phyloP scores from a whole-genome alignment of 2,888 invertebrate genomes.

The Ischnura elegans region DNA sequence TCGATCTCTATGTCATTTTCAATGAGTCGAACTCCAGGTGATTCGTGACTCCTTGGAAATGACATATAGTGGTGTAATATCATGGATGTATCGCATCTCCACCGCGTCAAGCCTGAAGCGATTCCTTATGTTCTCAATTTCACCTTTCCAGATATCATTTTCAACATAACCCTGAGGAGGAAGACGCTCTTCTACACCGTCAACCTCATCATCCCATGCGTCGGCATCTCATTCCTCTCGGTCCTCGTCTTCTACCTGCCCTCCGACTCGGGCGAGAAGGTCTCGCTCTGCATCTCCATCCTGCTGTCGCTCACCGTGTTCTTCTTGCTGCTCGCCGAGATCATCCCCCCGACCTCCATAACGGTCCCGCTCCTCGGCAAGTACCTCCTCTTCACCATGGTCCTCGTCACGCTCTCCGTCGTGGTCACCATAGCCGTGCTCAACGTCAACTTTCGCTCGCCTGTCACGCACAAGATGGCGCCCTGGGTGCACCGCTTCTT shows the following conservation, averaged over 20 bases:
- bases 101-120: background rate
- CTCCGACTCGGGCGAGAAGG: constrained; percentile 98
- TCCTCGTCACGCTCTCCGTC: constrained; percentile 94
- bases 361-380: constrained; percentile 95
- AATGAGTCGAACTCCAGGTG: too few relatives aligned
- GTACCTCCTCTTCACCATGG: constrained; percentile 96
- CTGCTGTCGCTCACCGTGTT: constrained; percentile 96
- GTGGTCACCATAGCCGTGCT: constrained; percentile 96
- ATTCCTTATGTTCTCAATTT: background rate
- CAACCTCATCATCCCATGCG: constrained; percentile 97
- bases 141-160: constrained; percentile 91
- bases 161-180: constrained; percentile 95
- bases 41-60: too few relatives aligned
- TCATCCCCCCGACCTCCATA: constrained; percentile 95
- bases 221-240: constrained; percentile 97
- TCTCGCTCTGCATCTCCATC: constrained; percentile 95
- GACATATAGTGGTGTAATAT: too few relatives aligned
- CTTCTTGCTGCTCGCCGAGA: constrained; percentile 95
- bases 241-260: constrained; percentile 98
- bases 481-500: constrained; percentile 94
- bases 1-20: too few relatives aligned
- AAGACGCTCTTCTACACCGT: constrained; percentile 99
- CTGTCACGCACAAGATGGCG: constrained; percentile 94
- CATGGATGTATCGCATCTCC: too few relatives aligned
- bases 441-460: constrained; percentile 94